Percentiles rank a stretch among this genome's conserved stretches.
Evolutionary conservation across 2,113 vertebrate species (phyloP).

Genomic region (Muscicapa adusta): DNA sequence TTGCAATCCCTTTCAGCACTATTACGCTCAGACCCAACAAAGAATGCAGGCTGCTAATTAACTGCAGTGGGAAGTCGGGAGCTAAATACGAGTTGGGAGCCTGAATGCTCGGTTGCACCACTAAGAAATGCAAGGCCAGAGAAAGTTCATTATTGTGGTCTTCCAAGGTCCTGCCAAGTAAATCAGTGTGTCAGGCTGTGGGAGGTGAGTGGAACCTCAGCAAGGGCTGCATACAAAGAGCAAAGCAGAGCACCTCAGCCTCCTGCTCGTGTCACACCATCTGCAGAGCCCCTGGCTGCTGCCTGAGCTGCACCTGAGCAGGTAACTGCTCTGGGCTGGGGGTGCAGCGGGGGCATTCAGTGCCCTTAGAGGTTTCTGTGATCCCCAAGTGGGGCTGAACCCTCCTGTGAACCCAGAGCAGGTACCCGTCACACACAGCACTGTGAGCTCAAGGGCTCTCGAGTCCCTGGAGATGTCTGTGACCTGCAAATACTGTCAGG

Average conservation of each 20-base stretch:
- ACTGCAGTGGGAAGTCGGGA: conserved; percentile 11
- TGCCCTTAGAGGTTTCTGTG: background rate
- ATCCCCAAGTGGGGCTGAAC: background rate
- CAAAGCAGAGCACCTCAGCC: background rate
- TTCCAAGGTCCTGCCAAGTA: conserved; percentile 4
- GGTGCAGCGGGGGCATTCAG: background rate
- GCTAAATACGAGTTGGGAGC: background rate
- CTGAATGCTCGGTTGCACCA: conserved; percentile 1
- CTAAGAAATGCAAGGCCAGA: background rate
- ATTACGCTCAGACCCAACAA: conserved; percentile 10
- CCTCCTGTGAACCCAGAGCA: background rate
- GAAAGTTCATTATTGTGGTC: background rate
- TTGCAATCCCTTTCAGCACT: background rate
- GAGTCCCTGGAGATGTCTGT: background rate
- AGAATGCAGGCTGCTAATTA: conserved; percentile 16
- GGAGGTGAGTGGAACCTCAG: background rate
- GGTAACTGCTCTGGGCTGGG: background rate
- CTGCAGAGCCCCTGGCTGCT: background rate
- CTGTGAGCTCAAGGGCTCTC: background rate
- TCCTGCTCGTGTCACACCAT: background rate
- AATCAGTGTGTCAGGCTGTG: background rate
- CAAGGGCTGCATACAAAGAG: background rate
- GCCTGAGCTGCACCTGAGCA: background rate
- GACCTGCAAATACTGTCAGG: background rate
- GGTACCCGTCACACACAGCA: background rate